These are phyloP conservation scores for Lampris megalopsis DNA, from an alignment of 2,113 vertebrate genomes.

Conservation along the genomic window DNA sequence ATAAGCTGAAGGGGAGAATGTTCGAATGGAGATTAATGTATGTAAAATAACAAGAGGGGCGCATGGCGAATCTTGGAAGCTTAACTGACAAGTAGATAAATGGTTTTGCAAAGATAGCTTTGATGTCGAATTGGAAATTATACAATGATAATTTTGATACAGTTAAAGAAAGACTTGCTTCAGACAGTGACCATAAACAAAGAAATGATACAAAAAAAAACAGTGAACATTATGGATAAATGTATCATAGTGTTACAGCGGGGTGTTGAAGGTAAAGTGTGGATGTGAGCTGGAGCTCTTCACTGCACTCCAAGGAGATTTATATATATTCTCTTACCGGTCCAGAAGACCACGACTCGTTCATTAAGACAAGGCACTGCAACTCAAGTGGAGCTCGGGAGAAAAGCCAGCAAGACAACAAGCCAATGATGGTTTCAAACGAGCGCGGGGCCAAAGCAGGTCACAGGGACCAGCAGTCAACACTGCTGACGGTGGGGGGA, in stretches of 20 bases:
- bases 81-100: neutral
- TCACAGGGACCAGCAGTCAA: conserved; percentile 62
- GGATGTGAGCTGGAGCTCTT: conserved; percentile 62
- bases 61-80: neutral
- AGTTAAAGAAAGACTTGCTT: neutral
- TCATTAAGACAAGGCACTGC: conserved; percentile 63
- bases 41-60: neutral
- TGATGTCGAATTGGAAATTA: neutral
- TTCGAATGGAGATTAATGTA: neutral
- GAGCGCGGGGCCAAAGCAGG: conserved; percentile 48
- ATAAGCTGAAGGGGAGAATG: neutral
- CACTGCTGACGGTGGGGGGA: conserved; percentile 26
- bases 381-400: conserved; percentile 22
- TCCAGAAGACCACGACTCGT: conserved; percentile 40
- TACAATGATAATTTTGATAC: neutral
- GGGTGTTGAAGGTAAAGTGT: conserved; percentile 59
- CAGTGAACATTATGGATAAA: conserved; percentile 47
- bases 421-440: conserved; percentile 66
- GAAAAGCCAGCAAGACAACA: conserved; percentile 54
- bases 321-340: conserved; percentile 58
- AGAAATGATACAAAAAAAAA: conserved; percentile 31
- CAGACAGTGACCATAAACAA: neutral
- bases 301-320: conserved; percentile 66
- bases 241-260: conserved; percentile 50
- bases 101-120: neutral